Evolutionary conservation across 2,888 invertebrate species (phyloP).

Genomic region (Salticus scenicus): DNA sequence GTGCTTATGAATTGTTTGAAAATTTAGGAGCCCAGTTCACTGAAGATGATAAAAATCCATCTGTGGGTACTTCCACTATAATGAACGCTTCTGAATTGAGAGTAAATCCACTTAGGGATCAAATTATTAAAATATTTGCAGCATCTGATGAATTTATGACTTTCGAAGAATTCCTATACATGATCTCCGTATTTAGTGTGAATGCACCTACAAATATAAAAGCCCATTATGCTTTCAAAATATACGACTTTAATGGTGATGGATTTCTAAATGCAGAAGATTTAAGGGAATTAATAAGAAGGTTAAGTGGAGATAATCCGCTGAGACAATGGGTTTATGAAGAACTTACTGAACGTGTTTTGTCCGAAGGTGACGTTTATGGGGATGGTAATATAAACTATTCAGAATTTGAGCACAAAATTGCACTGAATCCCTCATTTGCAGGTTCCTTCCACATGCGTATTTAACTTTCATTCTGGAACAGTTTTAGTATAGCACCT

Average conservation of each 20-base stretch:
- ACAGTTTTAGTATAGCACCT: too few relatives aligned
- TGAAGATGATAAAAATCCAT: constrained; percentile 37
- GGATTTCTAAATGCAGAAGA: constrained; percentile 68
- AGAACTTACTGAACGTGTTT: constrained; percentile 75
- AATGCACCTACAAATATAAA: constrained; percentile 93
- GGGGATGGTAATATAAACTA: constrained; percentile 45
- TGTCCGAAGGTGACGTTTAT: constrained; percentile 70
- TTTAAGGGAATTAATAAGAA: constrained; percentile 23
- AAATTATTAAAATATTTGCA: constrained; percentile 88
- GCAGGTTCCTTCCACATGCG: constrained; percentile 29
- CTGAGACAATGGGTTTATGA: constrained; percentile 71
- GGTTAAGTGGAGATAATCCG: constrained; percentile 17
- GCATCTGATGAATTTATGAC: constrained; percentile 90
- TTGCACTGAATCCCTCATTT: constrained; percentile 53
- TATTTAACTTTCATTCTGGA: too few relatives aligned
- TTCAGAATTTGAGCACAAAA: constrained; percentile 63
- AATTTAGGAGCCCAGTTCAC: background rate
- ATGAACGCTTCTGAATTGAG: background rate
- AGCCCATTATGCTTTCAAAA: constrained; percentile 95
- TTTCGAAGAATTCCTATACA: constrained; percentile 96
- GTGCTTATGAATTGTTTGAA: constrained; percentile 18
- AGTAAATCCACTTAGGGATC: constrained; percentile 83
- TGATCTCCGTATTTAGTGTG: constrained; percentile 97
- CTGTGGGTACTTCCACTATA: background rate
- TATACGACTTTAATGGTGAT: constrained; percentile 79